Evolutionary conservation across 2,113 vertebrate species (phyloP), one percentile per base, ranked within the genome.

Genomic region (Thinocorus orbignyianus): DNA sequence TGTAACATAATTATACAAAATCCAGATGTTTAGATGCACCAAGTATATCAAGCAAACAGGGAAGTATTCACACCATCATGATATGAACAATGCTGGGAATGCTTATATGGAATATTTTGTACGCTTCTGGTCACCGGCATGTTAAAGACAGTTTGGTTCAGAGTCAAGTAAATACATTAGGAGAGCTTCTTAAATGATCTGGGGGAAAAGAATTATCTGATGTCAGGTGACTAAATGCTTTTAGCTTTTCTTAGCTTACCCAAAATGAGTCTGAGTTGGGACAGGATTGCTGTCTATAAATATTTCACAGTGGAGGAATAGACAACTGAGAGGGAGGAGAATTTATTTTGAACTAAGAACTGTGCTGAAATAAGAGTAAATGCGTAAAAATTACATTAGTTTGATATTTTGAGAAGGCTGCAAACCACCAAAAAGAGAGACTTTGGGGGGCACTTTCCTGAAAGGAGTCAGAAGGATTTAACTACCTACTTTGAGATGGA

Each of bases 301-400:
- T 95, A 95, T 89, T 92, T 68, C 90, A 84, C 25, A 30, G 77
- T 79, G 52, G 81, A 93, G 86, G 89, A 90, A 58, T 55, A 94
- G 95, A 55, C 91, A 95, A 92, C 89, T 6, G 30, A 95, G 91
- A 92, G 55, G 91, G 83, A 84, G 86, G 90, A 93, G 81, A 95
- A 93, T 74, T 95, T 95, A 95, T 95, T 95, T 93, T 93, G 83
- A 81, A 89, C 66, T 80, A 86, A 90, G 71, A 83, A 86, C 69
- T 84, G 30, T 83, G 76, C 30, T 81, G 93, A 81, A 86, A 74
- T 78, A 90, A 79, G 71, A 91, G 52, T 58, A 89, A 93, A 91
- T 87, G 77, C 55, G 33, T 93, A 81, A 78, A 95, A 92, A 35
- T 74, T 31, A 26, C 39, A 60, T 77, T 77, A 73, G 52, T 84